A percentile compares a stretch with the other conserved stretches of the same genome.
Evolutionary conservation across 1,140 invertebrate genomes (phyloP).

Genomic region (Anastrepha ludens): DNA sequence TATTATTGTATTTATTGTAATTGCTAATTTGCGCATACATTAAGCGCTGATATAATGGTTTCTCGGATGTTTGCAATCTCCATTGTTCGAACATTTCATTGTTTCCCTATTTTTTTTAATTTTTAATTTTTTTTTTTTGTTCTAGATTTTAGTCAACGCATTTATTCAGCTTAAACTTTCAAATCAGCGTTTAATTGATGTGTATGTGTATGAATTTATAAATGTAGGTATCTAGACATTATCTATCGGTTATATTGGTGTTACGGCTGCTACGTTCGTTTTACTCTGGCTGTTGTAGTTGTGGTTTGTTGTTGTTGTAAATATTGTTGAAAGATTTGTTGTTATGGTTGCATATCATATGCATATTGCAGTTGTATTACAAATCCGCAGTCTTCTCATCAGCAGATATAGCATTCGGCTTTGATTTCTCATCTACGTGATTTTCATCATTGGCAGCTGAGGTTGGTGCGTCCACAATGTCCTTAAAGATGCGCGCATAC

Average conservation of each 20-base stretch:
- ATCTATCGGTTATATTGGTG: conserved; percentile 42
- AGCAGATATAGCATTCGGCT: conserved; percentile 56
- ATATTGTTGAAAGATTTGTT: conserved; percentile 16
- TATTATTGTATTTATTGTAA: conserved; percentile 47
- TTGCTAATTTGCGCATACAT: conserved; percentile 43
- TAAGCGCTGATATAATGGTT: conserved; percentile 52
- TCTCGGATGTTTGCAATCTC: background rate
- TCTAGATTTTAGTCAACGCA: background rate
- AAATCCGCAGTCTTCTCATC: conserved; percentile 59
- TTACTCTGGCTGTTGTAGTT: conserved; percentile 16
- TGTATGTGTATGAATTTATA: conserved; percentile 38
- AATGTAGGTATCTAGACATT: conserved; percentile 41
- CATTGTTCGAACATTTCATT: background rate
- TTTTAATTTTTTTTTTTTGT: background rate
- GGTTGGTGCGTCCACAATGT: conserved; percentile 62
- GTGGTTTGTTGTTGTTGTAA: conserved; percentile 33
- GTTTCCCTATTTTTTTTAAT: background rate
- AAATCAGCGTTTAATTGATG: conserved; percentile 36
- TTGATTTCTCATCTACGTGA: conserved; percentile 60
- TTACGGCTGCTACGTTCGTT: background rate
- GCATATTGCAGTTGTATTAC: conserved; percentile 56
- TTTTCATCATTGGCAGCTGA: conserved; percentile 62
- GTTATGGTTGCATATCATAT: conserved; percentile 21
- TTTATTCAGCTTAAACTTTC: conserved; percentile 41
- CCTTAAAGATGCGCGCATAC: conserved; percentile 81